phyloP scores from a whole-genome alignment of 2,797 vertebrate species.

The Eospalax fontanierii region DNA sequence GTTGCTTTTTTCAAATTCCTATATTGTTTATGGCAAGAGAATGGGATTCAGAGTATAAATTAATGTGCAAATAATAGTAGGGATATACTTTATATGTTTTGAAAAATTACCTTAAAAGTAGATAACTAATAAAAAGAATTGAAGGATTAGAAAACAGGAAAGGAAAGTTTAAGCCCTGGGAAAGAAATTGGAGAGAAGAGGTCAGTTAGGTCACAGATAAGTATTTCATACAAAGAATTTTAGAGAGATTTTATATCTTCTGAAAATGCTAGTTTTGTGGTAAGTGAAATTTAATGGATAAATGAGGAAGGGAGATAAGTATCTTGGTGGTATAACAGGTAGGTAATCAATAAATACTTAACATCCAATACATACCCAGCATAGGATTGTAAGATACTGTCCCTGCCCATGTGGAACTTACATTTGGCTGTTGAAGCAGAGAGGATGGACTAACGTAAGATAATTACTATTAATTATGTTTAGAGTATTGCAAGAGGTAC shows the following conservation, averaged over 20 bases:
- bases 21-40: background rate
- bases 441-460: background rate
- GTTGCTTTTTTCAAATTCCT: background rate
- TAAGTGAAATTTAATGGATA: background rate
- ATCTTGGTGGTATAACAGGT: background rate
- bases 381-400: background rate
- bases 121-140: background rate
- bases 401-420: background rate
- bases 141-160: background rate
- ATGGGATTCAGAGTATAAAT: background rate
- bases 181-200: slow-evolving; percentile 6
- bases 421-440: background rate
- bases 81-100: background rate
- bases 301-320: background rate
- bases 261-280: background rate
- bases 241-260: slow-evolving; percentile 14
- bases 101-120: background rate
- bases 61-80: background rate
- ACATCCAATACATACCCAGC: background rate
- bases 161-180: background rate
- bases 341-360: background rate
- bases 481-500: slow-evolving; percentile 4
- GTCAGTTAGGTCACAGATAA: background rate
- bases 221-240: slow-evolving; percentile 11
- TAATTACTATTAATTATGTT: slow-evolving; percentile 24